Conservation (phyloP, 2,797 vertebrate species). For the Micromesistius poutassou region DNA sequence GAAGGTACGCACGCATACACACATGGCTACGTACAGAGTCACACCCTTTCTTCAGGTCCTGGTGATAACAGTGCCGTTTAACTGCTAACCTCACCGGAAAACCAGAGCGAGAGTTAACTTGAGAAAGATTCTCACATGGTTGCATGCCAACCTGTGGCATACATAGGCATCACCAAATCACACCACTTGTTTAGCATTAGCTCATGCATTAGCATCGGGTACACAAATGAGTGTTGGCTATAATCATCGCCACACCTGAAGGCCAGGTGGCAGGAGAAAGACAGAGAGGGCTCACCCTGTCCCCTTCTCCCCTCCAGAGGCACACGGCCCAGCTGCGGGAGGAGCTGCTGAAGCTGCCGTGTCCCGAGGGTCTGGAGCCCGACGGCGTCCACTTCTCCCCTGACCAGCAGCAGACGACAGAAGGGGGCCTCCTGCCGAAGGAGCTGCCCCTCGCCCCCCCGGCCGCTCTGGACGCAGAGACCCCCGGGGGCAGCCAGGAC, state of each 20-base stretch:
- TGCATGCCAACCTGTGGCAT: too few relatives aligned
- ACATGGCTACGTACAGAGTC: not conserved
- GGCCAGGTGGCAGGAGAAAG: too few relatives aligned
- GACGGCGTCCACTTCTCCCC: slow-evolving; percentile 79
- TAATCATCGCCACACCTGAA: not conserved
- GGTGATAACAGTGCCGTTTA: not conserved
- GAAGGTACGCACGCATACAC: slow-evolving; percentile 59
- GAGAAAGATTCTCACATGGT: too few relatives aligned
- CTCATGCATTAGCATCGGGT: too few relatives aligned
- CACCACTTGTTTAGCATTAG: too few relatives aligned
- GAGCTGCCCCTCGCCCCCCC: slow-evolving; percentile 65
- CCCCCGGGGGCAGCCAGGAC: slow-evolving; percentile 87
- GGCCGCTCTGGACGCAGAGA: slow-evolving; percentile 79
- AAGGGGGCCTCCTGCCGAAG: slow-evolving; percentile 80
- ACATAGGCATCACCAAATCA: too few relatives aligned
- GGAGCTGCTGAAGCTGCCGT: slow-evolving; percentile 93
- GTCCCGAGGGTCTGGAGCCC: slow-evolving; percentile 91
- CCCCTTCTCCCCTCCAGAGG: slow-evolving; percentile 71
- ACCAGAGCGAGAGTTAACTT: too few relatives aligned
- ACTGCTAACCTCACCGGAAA: too few relatives aligned
- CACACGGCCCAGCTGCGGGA: slow-evolving; percentile 95
- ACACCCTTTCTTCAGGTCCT: not conserved
- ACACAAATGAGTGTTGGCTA: not conserved
- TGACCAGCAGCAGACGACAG: slow-evolving; percentile 42
- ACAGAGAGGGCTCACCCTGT: not conserved